A percentile compares a stretch with the other conserved stretches of the same genome.
phyloP scores from a whole-genome alignment of 2,797 vertebrate species.

The Tokudaia muenninki region DNA sequence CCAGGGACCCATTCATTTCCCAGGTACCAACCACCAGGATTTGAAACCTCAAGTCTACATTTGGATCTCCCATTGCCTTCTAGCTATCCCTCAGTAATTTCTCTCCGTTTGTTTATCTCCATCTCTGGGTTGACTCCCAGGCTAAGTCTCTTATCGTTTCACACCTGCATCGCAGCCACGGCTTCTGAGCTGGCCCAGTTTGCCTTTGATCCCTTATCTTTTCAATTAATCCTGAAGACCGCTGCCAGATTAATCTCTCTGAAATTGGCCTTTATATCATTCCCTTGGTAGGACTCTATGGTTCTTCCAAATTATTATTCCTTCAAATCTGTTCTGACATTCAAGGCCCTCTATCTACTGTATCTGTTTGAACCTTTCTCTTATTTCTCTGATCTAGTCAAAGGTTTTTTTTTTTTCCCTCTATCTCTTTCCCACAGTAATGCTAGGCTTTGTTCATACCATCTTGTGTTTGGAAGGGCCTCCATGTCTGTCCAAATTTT shows the following conservation, averaged over 20 bases:
- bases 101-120: constrained; percentile 56
- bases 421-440: neutral
- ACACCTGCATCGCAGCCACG: constrained; percentile 65
- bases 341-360: neutral
- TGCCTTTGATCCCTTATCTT: constrained; percentile 79
- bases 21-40: neutral
- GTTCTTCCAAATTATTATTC: constrained; percentile 37
- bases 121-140: constrained; percentile 55
- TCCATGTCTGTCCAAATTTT: neutral
- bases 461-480: neutral
- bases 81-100: constrained; percentile 50
- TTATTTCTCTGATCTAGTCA: constrained; percentile 21
- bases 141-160: constrained; percentile 71
- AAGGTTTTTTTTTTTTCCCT: neutral
- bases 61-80: constrained; percentile 35
- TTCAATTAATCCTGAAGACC: constrained; percentile 71
- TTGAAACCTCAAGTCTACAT: constrained; percentile 54
- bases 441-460: neutral
- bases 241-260: constrained; percentile 69
- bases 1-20: neutral
- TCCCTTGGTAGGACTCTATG: constrained; percentile 7
- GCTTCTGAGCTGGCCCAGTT: constrained; percentile 52
- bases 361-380: neutral
- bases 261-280: constrained; percentile 33
- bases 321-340: constrained; percentile 52